Conservation (phyloP, 2,888 invertebrate species). For the Pristionchus entomophagus region DNA sequence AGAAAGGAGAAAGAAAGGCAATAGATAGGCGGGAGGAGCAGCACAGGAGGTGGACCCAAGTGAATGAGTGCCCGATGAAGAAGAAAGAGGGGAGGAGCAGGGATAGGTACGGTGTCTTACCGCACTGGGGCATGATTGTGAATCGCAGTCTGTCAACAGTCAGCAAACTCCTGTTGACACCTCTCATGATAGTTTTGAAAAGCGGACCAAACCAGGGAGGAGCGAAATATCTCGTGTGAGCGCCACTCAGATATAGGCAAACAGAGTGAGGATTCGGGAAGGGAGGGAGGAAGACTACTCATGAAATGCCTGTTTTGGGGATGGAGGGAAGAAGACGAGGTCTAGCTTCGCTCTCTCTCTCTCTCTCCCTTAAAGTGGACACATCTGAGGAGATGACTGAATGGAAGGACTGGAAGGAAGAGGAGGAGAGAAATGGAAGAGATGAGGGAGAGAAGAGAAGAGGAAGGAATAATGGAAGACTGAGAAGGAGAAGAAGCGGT, state of each 20-base stretch:
- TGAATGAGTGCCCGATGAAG: constrained; percentile 16
- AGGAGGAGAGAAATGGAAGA: not conserved
- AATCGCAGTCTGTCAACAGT: not conserved
- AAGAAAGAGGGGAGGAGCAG: not conserved
- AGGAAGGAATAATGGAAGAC: not conserved
- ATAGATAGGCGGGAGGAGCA: not conserved
- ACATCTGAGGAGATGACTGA: constrained; percentile 42
- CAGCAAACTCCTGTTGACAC: not conserved
- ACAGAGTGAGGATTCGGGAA: constrained; percentile 19
- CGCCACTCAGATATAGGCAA: constrained; percentile 22
- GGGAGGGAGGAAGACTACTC: constrained; percentile 1
- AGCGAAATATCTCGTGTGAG: constrained; percentile 7
- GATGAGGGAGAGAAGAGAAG: not conserved
- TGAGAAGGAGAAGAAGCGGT: not conserved
- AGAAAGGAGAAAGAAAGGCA: constrained; percentile 1
- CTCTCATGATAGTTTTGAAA: not conserved
- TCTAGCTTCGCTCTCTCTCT: not conserved
- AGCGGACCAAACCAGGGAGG: not conserved
- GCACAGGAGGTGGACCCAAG: not conserved
- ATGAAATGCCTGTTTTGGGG: constrained; percentile 33
- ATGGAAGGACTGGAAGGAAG: not conserved
- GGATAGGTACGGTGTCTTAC: not conserved
- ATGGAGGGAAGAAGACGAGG: not conserved
- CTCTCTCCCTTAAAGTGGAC: constrained; percentile 29
- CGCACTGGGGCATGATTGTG: not conserved